phyloP scores from a whole-genome alignment of 2,797 vertebrate genomes.

The Sternarchorhynchus goeldii region DNA sequence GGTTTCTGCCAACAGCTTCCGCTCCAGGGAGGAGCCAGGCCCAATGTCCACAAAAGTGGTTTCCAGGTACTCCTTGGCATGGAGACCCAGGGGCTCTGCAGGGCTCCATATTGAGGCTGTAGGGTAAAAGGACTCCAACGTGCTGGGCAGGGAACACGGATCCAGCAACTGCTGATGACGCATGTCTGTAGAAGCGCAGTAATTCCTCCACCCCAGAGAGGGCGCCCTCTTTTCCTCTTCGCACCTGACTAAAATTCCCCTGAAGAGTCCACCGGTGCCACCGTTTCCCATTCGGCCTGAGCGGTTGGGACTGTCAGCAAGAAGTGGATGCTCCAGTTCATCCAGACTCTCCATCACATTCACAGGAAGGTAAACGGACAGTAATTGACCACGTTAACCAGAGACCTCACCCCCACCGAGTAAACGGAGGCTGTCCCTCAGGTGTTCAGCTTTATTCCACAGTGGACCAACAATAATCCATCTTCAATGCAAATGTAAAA shows the following conservation, averaged over 20 bases:
- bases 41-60: slow-evolving; percentile 81
- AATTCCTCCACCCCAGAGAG: slow-evolving; percentile 68
- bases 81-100: slow-evolving; percentile 67
- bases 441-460: slow-evolving; percentile 8
- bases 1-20: slow-evolving; percentile 75
- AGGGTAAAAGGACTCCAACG: slow-evolving; percentile 73
- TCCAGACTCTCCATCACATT: slow-evolving; percentile 78
- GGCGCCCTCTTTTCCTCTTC: slow-evolving; percentile 75
- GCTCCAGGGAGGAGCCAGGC: slow-evolving; percentile 72
- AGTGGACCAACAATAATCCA: slow-evolving; percentile 65
- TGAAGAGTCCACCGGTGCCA: slow-evolving; percentile 60
- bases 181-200: slow-evolving; percentile 68
- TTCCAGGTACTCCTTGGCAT: slow-evolving; percentile 82
- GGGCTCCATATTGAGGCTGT: slow-evolving; percentile 73
- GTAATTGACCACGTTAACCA: slow-evolving; percentile 6
- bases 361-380: neutral
- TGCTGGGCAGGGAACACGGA: slow-evolving; percentile 75
- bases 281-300: slow-evolving; percentile 6
- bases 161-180: slow-evolving; percentile 81
- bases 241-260: slow-evolving; percentile 71
- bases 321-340: slow-evolving; percentile 83
- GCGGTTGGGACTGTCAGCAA: slow-evolving; percentile 69
- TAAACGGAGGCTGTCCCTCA: slow-evolving; percentile 1
- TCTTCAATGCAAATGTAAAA: slow-evolving; percentile 69
- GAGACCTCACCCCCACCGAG: neutral